phyloP scores from a whole-genome alignment of 2,888 invertebrate genomes.

The Bombyx huttoni region DNA sequence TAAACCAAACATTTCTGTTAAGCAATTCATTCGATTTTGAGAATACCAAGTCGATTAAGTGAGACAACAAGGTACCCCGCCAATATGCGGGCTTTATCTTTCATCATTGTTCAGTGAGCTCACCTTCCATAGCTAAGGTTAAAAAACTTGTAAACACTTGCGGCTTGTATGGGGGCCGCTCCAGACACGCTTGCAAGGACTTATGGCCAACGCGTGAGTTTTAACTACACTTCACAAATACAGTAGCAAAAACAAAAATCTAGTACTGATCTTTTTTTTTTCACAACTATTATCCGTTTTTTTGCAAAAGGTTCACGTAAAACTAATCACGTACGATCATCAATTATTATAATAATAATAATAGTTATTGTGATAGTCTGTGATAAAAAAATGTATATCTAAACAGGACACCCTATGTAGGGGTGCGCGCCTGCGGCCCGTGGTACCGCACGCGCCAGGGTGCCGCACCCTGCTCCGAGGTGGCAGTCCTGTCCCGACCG shows the following conservation, averaged over 20 bases:
- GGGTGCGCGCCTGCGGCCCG: slow-evolving; percentile 32
- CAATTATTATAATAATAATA: neutral
- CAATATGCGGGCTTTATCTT: slow-evolving; percentile 54
- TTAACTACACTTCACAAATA: too few species aligned
- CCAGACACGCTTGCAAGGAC: neutral
- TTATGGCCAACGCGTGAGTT: neutral
- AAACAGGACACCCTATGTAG: slow-evolving; percentile 29
- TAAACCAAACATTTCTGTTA: too few species aligned
- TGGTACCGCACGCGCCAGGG: slow-evolving; percentile 51
- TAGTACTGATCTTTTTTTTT: too few species aligned
- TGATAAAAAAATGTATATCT: neutral
- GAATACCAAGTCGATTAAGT: neutral
- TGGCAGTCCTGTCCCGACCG: slow-evolving; percentile 56
- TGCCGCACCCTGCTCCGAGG: slow-evolving; percentile 36
- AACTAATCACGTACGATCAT: neutral
- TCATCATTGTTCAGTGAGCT: slow-evolving; percentile 22
- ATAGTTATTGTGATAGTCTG: neutral
- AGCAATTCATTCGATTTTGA: neutral
- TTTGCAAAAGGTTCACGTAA: neutral
- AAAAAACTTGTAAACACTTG: slow-evolving; percentile 38
- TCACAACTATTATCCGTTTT: too few species aligned
- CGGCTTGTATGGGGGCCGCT: slow-evolving; percentile 40
- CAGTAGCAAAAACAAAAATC: too few species aligned
- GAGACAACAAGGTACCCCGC: slow-evolving; percentile 8
- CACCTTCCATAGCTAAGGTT: slow-evolving; percentile 16